Evolutionary conservation across 1,140 invertebrate genomes (phyloP).

Genomic region (Plutomurus gul): DNA sequence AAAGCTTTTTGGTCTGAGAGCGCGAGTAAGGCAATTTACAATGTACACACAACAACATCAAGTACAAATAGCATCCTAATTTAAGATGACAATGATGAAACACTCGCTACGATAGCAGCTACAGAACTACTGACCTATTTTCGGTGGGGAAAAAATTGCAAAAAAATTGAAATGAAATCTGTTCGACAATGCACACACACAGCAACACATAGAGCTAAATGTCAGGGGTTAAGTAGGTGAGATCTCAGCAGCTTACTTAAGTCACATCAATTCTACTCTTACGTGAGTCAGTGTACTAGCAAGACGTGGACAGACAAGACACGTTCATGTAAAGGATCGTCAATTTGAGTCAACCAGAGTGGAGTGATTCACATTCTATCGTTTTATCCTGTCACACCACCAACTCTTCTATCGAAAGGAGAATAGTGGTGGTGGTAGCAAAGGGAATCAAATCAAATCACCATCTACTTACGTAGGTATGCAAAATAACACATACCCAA

Average conservation of each 20-base stretch:
- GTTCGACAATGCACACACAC: neutral
- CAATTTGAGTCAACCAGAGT: too few species aligned
- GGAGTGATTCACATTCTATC: too few species aligned
- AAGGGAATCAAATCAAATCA: too few species aligned
- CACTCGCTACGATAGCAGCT: neutral
- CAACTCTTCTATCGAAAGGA: too few species aligned
- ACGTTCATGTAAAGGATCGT: too few species aligned
- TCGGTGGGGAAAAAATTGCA: neutral
- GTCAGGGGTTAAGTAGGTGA: neutral
- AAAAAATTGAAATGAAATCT: conserved; percentile 10
- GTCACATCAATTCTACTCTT: neutral
- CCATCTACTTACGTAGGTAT: too few species aligned
- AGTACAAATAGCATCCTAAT: conserved; percentile 2
- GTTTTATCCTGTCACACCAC: too few species aligned
- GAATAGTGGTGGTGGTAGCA: too few species aligned
- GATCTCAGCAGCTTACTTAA: neutral
- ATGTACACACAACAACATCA: neutral
- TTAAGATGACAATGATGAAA: conserved; percentile 20
- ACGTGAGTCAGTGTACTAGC: neutral
- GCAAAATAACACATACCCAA: too few species aligned
- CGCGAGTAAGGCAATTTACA: neutral
- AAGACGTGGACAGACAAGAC: neutral
- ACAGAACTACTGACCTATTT: conserved; percentile 8
- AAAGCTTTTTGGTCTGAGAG: neutral
- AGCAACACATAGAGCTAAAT: neutral